Evolutionary conservation across 2,888 invertebrate genomes (phyloP).

Genomic region (Pseudococcus jackbeardsleyi): DNA sequence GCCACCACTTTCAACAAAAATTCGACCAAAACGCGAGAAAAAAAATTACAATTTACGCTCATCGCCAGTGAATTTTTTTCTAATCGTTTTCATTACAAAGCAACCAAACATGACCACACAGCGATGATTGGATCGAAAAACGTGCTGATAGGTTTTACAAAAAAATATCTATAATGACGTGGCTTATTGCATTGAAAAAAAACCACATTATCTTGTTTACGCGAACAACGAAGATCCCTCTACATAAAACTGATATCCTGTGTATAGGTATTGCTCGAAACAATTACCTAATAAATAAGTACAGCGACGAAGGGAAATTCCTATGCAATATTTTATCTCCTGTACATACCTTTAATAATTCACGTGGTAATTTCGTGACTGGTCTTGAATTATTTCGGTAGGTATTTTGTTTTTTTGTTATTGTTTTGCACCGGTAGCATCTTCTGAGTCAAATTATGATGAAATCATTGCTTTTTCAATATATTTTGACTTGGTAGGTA

Average conservation of each 20-base stretch:
- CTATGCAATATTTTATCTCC: background rate
- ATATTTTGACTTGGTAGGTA: too few relatives aligned
- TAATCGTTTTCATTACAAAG: background rate
- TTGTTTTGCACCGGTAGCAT: too few relatives aligned
- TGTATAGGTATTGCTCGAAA: background rate
- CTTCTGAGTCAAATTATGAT: too few relatives aligned
- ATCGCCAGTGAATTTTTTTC: background rate
- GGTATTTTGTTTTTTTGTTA: too few relatives aligned
- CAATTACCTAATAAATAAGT: background rate
- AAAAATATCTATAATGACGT: background rate
- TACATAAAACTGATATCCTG: background rate
- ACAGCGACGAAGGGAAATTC: background rate
- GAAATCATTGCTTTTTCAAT: too few relatives aligned
- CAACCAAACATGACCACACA: background rate
- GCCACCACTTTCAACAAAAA: too few relatives aligned
- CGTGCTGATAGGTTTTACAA: background rate
- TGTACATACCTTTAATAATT: too few relatives aligned
- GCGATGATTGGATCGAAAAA: background rate
- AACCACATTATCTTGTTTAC: slow-evolving; percentile 5
- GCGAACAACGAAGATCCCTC: background rate
- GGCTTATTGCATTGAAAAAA: background rate
- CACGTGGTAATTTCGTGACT: too few relatives aligned
- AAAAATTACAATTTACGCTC: background rate
- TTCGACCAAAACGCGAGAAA: too few relatives aligned
- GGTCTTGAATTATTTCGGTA: too few relatives aligned